These are phyloP conservation scores for Drosophila yooni DNA, from an alignment of 2,888 invertebrate genomes.

Conservation along the genomic window DNA sequence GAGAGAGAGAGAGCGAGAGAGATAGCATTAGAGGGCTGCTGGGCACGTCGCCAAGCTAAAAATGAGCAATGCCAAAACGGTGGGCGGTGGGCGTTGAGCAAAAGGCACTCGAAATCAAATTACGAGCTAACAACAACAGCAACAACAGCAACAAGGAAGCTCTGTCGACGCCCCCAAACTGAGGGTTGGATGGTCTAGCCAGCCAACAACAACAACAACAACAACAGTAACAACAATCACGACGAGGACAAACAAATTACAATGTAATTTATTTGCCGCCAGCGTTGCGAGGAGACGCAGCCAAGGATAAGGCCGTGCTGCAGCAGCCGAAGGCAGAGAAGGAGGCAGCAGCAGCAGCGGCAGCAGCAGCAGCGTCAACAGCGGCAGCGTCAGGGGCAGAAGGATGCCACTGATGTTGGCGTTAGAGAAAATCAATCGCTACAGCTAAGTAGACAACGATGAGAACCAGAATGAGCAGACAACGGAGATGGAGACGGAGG, in stretches of 20 bases:
- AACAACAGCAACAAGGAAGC: slow-evolving; percentile 29
- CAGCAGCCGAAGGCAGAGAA: neutral
- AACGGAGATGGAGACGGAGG: slow-evolving; percentile 13
- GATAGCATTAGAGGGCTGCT: slow-evolving; percentile 31
- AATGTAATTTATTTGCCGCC: slow-evolving; percentile 81
- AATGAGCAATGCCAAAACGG: slow-evolving; percentile 73
- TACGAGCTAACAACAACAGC: slow-evolving; percentile 60
- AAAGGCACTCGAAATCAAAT: slow-evolving; percentile 77
- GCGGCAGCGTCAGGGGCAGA: neutral
- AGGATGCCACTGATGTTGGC: slow-evolving; percentile 42
- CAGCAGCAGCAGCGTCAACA: neutral
- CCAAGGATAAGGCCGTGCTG: slow-evolving; percentile 28
- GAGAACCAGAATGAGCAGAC: slow-evolving; percentile 14
- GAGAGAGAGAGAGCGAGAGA: neutral
- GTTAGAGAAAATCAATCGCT: slow-evolving; percentile 76
- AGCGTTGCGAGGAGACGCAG: slow-evolving; percentile 40
- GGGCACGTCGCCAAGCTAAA: slow-evolving; percentile 59
- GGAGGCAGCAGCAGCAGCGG: neutral
- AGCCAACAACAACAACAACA: slow-evolving; percentile 36
- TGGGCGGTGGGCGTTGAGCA: slow-evolving; percentile 52
- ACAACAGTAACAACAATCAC: slow-evolving; percentile 48
- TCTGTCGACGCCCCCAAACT: slow-evolving; percentile 36
- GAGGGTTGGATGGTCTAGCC: slow-evolving; percentile 66
- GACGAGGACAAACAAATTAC: slow-evolving; percentile 79
- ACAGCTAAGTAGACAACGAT: slow-evolving; percentile 53